A percentile compares a stretch with the other conserved stretches of the same genome.
phyloP scores from a whole-genome alignment of 2,888 invertebrate species.

The Nowickia ferox region DNA sequence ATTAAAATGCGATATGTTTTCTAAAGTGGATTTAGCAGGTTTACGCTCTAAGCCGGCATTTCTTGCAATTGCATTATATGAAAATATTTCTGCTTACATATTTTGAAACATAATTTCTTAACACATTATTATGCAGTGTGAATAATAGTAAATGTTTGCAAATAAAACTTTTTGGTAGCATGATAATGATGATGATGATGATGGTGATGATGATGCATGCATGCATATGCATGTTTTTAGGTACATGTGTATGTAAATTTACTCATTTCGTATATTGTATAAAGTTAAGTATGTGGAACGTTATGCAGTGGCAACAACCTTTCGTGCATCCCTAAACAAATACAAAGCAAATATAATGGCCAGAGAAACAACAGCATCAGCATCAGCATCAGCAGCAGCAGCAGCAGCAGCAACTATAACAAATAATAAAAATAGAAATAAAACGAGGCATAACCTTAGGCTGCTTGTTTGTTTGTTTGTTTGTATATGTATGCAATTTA shows the following conservation, averaged over 20 bases:
- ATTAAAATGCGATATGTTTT: too few relatives aligned
- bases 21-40: too few relatives aligned
- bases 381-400: background rate
- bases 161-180: conserved; percentile 5
- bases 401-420: background rate
- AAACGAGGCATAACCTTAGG: conserved; percentile 28
- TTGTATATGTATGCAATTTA: background rate
- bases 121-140: conserved; percentile 54
- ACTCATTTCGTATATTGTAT: conserved; percentile 21
- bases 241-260: background rate
- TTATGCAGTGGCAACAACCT: conserved; percentile 47
- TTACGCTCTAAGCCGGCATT: too few relatives aligned
- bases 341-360: conserved; percentile 14
- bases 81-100: conserved; percentile 15
- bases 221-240: background rate
- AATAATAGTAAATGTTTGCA: conserved; percentile 45
- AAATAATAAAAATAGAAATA: background rate
- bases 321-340: conserved; percentile 61
- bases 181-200: background rate
- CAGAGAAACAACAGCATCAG: conserved; percentile 12
- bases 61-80: background rate
- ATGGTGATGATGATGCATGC: conserved; percentile 2
- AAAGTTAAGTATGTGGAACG: conserved; percentile 56
- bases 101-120: conserved; percentile 33
- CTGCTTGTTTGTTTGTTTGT: background rate